Conservation (phyloP, 2,113 vertebrate genomes). For the Nothoprocta perdicaria region DNA sequence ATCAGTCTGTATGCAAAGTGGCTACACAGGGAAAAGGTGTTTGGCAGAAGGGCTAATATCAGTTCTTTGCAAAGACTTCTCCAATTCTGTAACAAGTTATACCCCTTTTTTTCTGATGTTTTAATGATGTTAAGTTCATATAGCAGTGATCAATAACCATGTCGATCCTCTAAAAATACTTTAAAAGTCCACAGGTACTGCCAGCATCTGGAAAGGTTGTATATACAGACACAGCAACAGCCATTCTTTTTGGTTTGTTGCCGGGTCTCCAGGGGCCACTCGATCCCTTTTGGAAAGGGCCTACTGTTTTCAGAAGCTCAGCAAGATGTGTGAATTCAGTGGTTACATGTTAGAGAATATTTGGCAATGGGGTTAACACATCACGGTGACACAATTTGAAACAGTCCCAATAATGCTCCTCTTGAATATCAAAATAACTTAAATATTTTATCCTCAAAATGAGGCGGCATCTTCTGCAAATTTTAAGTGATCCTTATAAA, state of each 20-base stretch:
- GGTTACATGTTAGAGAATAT: constrained; percentile 86
- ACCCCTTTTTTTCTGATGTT: constrained; percentile 84
- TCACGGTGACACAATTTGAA: constrained; percentile 85
- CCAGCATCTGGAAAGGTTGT: constrained; percentile 86
- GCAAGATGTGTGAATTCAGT: constrained; percentile 85
- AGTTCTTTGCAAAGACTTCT: constrained; percentile 90
- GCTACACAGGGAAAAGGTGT: constrained; percentile 80
- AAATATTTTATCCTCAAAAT: constrained; percentile 89
- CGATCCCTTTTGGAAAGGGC: constrained; percentile 85
- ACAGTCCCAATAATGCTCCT: constrained; percentile 92
- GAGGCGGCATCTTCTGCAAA: constrained; percentile 92
- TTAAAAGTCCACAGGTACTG: constrained; percentile 88
- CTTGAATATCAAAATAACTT: constrained; percentile 89
- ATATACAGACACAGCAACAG: constrained; percentile 88
- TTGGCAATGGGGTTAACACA: constrained; percentile 85
- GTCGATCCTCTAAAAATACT: constrained; percentile 89
- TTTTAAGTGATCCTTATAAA: constrained; percentile 90
- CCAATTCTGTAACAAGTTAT: constrained; percentile 87
- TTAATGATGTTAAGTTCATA: constrained; percentile 89
- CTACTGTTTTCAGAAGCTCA: constrained; percentile 89
- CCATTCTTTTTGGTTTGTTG: constrained; percentile 88
- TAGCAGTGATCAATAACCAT: constrained; percentile 87
- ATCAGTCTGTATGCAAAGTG: constrained; percentile 88
- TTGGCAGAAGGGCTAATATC: constrained; percentile 84
- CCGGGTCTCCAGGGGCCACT: constrained; percentile 88